Base-by-base conservation (phyloP, 1,140 invertebrate species). In the Galendromus occidentalis region DNA sequence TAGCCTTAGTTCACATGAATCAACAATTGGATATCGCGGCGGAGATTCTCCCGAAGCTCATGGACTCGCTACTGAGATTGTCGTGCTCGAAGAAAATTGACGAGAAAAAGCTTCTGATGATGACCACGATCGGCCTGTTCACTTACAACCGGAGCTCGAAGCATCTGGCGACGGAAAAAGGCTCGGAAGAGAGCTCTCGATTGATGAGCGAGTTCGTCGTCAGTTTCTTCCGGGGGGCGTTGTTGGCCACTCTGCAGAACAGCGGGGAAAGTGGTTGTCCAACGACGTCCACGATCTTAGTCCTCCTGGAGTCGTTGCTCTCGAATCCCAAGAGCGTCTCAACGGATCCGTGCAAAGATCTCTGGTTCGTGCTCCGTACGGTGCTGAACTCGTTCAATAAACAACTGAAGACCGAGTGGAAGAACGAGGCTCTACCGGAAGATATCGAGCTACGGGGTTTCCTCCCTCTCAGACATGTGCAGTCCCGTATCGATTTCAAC, bases 361-460 rank as follows among this genome's bases (percentile, higher is more conserved):
- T 47, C 55, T 66, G 41, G 30, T 66, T 65, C n/a, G 29, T 66
- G 1, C 45, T 44, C n/a, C 65, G 44, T 44, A 66, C 45, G 44
- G 44, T 66, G 12, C 41, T 45, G 1, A 42, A 65, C 42, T 33
- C 17, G 2, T 66, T 67, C 18, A n/a, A 42, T 22, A 17, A 30
- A 33, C 20, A 55, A 20, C 67, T 66, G 72, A 66, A 71, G 78
- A 77, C 65, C 71, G 87, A 85, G 83, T 78, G 76, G 71, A 66
- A 59, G 28, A 73, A 75, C 66, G 76, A 83, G 45, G 85, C 86
- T 33, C 75, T 90, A 63, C 82, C 84, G 29, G 86, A 88, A 76
- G 86, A 90, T 73, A 82, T 81, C 72, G 84, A 87, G 72, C 74
- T 89, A 20, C 81, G 86, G 72, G 85, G 86, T 22, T 90, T 88